Conservation (phyloP, 2,888 invertebrate genomes). For the Acronicta alni region DNA sequence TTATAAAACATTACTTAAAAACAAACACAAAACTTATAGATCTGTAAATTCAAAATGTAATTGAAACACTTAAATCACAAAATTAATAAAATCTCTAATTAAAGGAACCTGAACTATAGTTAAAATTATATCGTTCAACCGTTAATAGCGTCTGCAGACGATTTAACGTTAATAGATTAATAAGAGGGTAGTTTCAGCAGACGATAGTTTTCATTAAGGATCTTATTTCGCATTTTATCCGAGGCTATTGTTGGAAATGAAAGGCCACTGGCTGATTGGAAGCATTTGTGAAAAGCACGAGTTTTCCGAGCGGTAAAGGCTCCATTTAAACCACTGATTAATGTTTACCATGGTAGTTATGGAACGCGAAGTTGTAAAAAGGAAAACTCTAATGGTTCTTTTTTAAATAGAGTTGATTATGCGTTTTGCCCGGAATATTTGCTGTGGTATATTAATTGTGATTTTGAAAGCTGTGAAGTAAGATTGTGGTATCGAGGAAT, state of each 20-base stretch:
- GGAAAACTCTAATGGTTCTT: slow-evolving; percentile 42
- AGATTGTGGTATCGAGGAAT: slow-evolving; percentile 1
- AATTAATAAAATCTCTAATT: slow-evolving; percentile 43
- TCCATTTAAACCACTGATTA: slow-evolving; percentile 74
- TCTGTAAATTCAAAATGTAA: slow-evolving; percentile 43
- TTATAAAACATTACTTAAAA: too few species aligned
- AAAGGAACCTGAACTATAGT: slow-evolving; percentile 30
- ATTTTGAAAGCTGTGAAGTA: not conserved
- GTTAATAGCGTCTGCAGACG: slow-evolving; percentile 72
- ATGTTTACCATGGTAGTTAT: slow-evolving; percentile 68
- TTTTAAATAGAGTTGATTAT: slow-evolving; percentile 43
- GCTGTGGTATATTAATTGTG: not conserved
- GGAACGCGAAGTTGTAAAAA: slow-evolving; percentile 48
- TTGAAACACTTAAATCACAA: slow-evolving; percentile 37
- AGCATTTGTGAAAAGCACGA: slow-evolving; percentile 76
- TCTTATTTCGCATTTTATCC: slow-evolving; percentile 74
- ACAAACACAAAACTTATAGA: too few species aligned
- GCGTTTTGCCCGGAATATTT: slow-evolving; percentile 28
- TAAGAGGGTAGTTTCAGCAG: slow-evolving; percentile 58
- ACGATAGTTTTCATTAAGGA: slow-evolving; percentile 76
- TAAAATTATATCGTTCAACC: slow-evolving; percentile 49
- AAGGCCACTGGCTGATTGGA: slow-evolving; percentile 72
- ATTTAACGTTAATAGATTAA: slow-evolving; percentile 74
- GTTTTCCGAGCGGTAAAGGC: slow-evolving; percentile 66
- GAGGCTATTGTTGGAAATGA: slow-evolving; percentile 69